Conservation (phyloP, 2,113 vertebrate genomes). For the Sphaerodactylus townsendi region DNA sequence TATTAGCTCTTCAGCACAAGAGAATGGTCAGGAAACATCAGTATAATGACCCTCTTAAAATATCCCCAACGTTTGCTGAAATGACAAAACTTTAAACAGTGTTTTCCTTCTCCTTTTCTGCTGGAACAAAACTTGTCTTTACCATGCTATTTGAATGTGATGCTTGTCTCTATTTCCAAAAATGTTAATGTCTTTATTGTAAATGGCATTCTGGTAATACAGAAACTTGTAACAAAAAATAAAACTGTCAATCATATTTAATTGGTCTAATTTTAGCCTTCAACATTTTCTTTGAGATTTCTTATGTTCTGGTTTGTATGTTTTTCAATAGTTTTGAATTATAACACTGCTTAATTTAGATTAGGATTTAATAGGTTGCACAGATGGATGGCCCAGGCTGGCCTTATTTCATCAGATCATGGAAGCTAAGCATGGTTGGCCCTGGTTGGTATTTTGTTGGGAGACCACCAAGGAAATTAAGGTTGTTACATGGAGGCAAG, state of each 20-base stretch:
- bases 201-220: background rate
- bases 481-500: too few relatives aligned
- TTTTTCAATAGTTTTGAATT: background rate
- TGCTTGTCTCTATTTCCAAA: slow-evolving; percentile 35
- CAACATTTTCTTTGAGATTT: background rate
- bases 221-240: background rate
- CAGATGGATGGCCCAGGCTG: too few relatives aligned
- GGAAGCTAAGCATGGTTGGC: too few relatives aligned
- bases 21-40: slow-evolving; percentile 42
- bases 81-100: slow-evolving; percentile 42
- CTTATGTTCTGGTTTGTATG: background rate
- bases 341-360: background rate
- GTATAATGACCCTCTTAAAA: slow-evolving; percentile 59
- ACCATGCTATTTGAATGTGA: slow-evolving; percentile 36
- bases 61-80: slow-evolving; percentile 44
- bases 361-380: too few relatives aligned
- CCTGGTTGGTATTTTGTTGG: too few relatives aligned
- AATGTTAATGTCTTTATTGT: slow-evolving; percentile 4
- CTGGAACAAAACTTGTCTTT: slow-evolving; percentile 30
- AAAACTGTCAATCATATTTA: background rate
- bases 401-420: too few relatives aligned
- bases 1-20: slow-evolving; percentile 26
- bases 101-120: slow-evolving; percentile 26
- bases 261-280: slow-evolving; percentile 11
- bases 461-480: too few relatives aligned